Base-by-base conservation (phyloP, 1,140 invertebrate genomes). In the Halyomorpha halys region DNA sequence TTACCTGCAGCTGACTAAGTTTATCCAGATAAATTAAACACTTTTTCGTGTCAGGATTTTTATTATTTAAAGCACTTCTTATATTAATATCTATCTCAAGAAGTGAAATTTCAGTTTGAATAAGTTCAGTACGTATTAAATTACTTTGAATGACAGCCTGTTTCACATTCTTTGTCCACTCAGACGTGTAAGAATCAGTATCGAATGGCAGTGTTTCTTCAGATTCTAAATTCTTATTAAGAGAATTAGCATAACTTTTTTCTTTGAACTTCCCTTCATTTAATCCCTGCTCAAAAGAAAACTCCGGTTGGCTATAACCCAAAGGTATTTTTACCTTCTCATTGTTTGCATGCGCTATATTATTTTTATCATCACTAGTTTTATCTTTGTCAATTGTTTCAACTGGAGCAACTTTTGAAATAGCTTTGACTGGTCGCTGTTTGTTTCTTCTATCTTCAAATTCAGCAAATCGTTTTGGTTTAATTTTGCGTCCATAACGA, bases 61-160 rank as follows among this genome's bases (percentile, higher is more conserved):
- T 80, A 16, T 86, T 70, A 27, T 80, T 79, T 16, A 89, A 72
- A 67, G 81, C 82, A 0, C 81, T 80, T 70, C 87, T 88, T 34
- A 93, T 85, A 70, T 85, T 83, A 34, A 82, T 78, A 68, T 90
- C 87, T 66, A 87, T 74, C 68, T 87, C 82, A 45, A 88, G 77
- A 1, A 92, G 74, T 68, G 85, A 83, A 51, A 81, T 81, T 72
- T 90, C 87, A 6, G 81, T 80, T 63, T 70, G 68, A 62, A 72
- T 71, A 66, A 61, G 59, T n/a, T 66, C 66, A 21, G 68, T 45
- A 27, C 59, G 69, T 1, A 44, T 39, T 18, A 53, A 27, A 9
- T 67, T 59, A 45, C 62, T 65, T 59, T 53, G 59, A 21, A 56
- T 45, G 23, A 23, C 14, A 9, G 23, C 2, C 23, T 11, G 19